These are phyloP conservation scores for Agrotis segetum DNA, from an alignment of 2,888 invertebrate genomes.

Conservation along the genomic window DNA sequence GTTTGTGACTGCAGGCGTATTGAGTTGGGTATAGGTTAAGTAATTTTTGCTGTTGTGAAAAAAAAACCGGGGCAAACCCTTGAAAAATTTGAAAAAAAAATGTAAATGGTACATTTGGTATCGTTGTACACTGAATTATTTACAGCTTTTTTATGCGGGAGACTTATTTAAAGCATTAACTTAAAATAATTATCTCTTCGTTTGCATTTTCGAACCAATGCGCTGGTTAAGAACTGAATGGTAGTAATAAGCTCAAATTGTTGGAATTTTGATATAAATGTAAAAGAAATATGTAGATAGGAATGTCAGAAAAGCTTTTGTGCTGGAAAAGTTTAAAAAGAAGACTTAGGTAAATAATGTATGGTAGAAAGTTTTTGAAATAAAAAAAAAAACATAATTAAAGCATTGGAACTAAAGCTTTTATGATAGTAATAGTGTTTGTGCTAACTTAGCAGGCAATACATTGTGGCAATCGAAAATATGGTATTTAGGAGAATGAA, in stretches of 20 bases:
- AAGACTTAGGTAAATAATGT: neutral
- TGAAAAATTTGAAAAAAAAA: constrained; percentile 28
- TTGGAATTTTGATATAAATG: constrained; percentile 15
- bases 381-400: no score
- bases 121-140: constrained; percentile 10
- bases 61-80: constrained; percentile 19
- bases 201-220: constrained; percentile 26
- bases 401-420: no score
- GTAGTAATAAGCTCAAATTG: constrained; percentile 11
- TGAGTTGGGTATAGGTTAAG: constrained; percentile 2
- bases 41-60: constrained; percentile 36
- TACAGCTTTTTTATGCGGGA: neutral
- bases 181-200: constrained; percentile 14
- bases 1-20: neutral
- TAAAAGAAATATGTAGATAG: neutral
- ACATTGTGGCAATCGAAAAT: no score
- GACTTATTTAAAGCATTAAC: neutral
- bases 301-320: neutral
- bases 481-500: no score
- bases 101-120: constrained; percentile 10
- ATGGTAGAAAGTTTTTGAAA: neutral
- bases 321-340: neutral
- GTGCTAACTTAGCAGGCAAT: neutral
- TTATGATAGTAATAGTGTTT: neutral
- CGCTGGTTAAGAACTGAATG: constrained; percentile 53